Base-by-base conservation (phyloP, 1,140 invertebrate species). In the Trichonephila clavata region DNA sequence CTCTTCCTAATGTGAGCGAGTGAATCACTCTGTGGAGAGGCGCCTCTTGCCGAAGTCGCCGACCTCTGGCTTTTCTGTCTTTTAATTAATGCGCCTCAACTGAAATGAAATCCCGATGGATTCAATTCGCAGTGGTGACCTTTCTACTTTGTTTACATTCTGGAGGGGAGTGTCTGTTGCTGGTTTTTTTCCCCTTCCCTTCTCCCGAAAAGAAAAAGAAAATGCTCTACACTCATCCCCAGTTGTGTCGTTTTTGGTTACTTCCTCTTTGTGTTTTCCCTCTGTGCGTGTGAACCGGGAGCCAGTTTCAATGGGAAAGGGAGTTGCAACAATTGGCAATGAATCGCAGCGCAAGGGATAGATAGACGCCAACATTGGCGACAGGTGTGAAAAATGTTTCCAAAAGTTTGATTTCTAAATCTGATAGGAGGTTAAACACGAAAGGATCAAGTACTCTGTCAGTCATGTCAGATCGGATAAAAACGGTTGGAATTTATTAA, bases 201-300 rank as follows among this genome's bases (percentile, higher is more conserved):
- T 77, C 32, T 77, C 27, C 5, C 14, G 27, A 39, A 63, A 63
- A 57, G 10, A 84, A 84, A 84, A 84, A 59, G 39, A 63, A 65
- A 65, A 87, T 8, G 8, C 13, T 1, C 60, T 32, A 21, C 60
- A 39, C 86, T 87, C 32, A 59, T 83, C 43, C 81, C 81, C 43
- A 50, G 20, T 59, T 83, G 71, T 80, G 71, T 80, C 59, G 71
- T 27, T 61, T 65, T 90, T 81, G 24, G 68, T 90, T 80, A 80
- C 89, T 90, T 90, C 89, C 89, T 90, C 71, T 90, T 90, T 90
- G 89, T 86, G 84, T 43, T 89, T 43, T n/a, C 65, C n/a, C 68
- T 77, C 43, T 24, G 3, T 39, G 24, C 89, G 89, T 90, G 89
- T 80, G 89, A 90, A 90, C 89, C 24, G 43, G 27, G 63, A 59